phyloP scores from a whole-genome alignment of 2,888 invertebrate species.

The Euphydryas editha region DNA sequence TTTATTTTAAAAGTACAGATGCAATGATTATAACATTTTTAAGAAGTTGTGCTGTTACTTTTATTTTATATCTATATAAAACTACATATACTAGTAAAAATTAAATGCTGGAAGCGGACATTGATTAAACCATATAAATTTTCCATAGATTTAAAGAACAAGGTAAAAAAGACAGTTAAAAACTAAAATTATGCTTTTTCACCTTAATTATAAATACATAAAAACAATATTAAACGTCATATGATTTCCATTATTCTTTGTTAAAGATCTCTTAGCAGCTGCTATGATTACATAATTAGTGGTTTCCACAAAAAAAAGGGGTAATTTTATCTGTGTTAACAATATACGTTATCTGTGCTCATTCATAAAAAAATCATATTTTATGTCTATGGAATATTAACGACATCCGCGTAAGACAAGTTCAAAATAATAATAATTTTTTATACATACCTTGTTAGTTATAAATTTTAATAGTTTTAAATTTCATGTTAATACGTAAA shows the following conservation, averaged over 20 bases:
- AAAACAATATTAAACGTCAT: not conserved
- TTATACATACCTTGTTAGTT: slow-evolving; percentile 13
- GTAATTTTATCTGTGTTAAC: slow-evolving; percentile 1
- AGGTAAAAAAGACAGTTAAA: not conserved
- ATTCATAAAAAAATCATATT: slow-evolving; percentile 10
- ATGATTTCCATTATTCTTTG: not conserved
- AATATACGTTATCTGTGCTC: slow-evolving; percentile 1
- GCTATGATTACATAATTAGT: not conserved
- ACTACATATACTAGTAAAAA: too few species aligned
- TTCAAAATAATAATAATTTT: slow-evolving; percentile 9
- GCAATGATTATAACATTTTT: too few species aligned
- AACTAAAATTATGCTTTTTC: not conserved
- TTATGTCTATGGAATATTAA: slow-evolving; percentile 25
- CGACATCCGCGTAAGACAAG: slow-evolving; percentile 23
- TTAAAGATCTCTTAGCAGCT: not conserved
- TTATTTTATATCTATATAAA: too few species aligned
- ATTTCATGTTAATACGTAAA: slow-evolving; percentile 12
- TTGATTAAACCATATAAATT: too few species aligned
- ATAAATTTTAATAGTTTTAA: slow-evolving; percentile 25
- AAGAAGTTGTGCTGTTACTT: too few species aligned
- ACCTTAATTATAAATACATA: not conserved
- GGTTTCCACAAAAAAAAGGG: not conserved
- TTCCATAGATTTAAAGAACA: not conserved
- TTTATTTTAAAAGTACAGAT: too few species aligned
- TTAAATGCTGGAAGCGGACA: too few species aligned